phyloP scores from a whole-genome alignment of 2,797 vertebrate species.

The Pantherophis alleghaniensis region DNA sequence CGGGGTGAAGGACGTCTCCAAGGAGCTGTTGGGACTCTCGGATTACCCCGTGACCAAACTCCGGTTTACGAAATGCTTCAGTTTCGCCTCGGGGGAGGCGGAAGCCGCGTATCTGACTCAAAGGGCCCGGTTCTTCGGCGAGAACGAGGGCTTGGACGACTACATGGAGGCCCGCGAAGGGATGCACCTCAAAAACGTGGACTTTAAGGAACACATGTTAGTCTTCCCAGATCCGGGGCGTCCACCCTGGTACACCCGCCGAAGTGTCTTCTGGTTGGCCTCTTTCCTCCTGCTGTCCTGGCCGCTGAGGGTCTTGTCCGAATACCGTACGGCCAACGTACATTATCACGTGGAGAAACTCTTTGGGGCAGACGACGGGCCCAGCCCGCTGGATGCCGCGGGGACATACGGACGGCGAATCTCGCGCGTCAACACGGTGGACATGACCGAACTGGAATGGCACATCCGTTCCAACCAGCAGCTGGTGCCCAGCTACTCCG shows the following conservation, averaged over 20 bases:
- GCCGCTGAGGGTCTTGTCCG: slow-evolving; percentile 84
- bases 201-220: slow-evolving; percentile 88
- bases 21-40: slow-evolving; percentile 73
- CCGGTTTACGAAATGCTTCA: slow-evolving; percentile 81
- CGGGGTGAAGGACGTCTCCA: slow-evolving; percentile 80
- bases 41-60: slow-evolving; percentile 69
- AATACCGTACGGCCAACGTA: slow-evolving; percentile 84
- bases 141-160: slow-evolving; percentile 90
- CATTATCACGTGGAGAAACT: slow-evolving; percentile 94
- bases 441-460: slow-evolving; percentile 91
- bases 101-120: slow-evolving; percentile 89
- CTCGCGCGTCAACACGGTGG: slow-evolving; percentile 87
- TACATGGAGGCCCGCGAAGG: slow-evolving; percentile 92
- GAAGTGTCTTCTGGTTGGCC: slow-evolving; percentile 85
- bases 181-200: slow-evolving; percentile 90
- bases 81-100: slow-evolving; percentile 74
- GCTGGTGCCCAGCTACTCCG: slow-evolving; percentile 90
- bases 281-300: slow-evolving; percentile 84
- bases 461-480: slow-evolving; percentile 92
- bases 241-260: slow-evolving; percentile 85
- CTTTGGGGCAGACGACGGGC: slow-evolving; percentile 77
- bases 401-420: slow-evolving; percentile 70
- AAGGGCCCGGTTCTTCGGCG: slow-evolving; percentile 86
- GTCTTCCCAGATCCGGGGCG: slow-evolving; percentile 83
- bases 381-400: slow-evolving; percentile 51